phyloP scores from a whole-genome alignment of 2,113 vertebrate genomes.

The Vicugna pacos region DNA sequence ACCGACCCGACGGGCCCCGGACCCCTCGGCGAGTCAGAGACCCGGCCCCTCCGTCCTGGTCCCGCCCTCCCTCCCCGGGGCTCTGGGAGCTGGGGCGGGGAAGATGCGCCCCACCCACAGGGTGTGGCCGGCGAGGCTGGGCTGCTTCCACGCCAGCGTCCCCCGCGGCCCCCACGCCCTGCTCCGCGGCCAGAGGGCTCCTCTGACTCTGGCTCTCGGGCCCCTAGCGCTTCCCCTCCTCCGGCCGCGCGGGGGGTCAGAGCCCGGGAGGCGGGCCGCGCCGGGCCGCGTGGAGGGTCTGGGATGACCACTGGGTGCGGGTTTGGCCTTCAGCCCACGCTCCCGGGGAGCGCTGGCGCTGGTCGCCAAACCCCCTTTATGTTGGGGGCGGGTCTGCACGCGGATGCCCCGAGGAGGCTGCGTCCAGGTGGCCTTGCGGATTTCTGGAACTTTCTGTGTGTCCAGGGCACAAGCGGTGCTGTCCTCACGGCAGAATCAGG shows the following conservation, averaged over 20 bases:
- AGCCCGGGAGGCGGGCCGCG: background rate
- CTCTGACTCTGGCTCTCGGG: background rate
- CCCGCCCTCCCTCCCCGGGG: no score
- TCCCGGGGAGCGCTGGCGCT: accelerated
- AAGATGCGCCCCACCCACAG: no score
- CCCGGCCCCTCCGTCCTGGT: no score
- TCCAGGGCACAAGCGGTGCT: accelerated
- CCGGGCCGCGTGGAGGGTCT: accelerated
- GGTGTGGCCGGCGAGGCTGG: no score
- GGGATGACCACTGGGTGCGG: background rate
- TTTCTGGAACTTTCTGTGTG: background rate
- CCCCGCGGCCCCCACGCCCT: no score
- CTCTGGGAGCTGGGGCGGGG: no score
- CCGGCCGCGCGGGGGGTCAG: accelerated
- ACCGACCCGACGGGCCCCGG: background rate
- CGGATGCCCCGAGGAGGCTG: background rate
- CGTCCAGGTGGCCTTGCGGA: accelerated
- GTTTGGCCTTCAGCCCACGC: background rate
- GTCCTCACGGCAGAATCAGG: background rate
- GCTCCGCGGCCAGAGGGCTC: no score
- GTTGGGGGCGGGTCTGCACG: accelerated
- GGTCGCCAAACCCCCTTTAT: accelerated
- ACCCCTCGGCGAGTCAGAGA: no score
- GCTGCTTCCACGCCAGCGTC: no score
- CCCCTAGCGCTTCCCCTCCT: accelerated